A percentile compares a stretch with the other conserved stretches of the same genome.
Evolutionary conservation across 1,140 invertebrate species (phyloP).

Genomic region (Tetraneura akinire): DNA sequence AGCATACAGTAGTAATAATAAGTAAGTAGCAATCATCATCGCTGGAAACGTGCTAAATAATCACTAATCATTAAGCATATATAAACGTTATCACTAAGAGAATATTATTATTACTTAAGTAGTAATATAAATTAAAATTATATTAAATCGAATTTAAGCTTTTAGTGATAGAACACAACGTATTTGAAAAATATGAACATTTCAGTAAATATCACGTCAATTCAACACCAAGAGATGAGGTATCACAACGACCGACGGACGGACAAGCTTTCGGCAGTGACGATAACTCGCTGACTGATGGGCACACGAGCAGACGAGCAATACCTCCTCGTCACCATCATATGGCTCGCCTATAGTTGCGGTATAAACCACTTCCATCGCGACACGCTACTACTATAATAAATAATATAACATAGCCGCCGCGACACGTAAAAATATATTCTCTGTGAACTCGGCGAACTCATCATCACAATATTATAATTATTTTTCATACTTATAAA

Average conservation of each 20-base stretch:
- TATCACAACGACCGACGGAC: background rate
- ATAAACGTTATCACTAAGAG: too few species aligned
- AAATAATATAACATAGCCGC: background rate
- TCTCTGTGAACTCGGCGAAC: too few species aligned
- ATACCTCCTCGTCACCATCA: background rate
- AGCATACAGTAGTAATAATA: too few species aligned
- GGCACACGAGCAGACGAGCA: background rate
- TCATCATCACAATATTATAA: too few species aligned
- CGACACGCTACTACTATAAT: background rate
- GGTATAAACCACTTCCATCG: conserved; percentile 17
- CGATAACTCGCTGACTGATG: conserved; percentile 29
- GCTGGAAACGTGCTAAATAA: too few species aligned
- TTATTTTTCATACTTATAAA: too few species aligned
- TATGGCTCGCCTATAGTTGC: conserved; percentile 4
- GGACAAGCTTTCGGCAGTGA: background rate
- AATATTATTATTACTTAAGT: too few species aligned
- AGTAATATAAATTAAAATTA: too few species aligned
- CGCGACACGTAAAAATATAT: background rate
- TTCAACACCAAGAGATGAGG: background rate
- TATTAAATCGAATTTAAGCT: too few species aligned
- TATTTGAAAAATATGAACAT: background rate
- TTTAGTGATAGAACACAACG: too few species aligned
- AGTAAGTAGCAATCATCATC: too few species aligned
- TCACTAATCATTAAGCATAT: too few species aligned
- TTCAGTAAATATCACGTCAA: background rate